Base-by-base conservation (phyloP, 2,888 invertebrate species). In the Lampropteryx suffumata region DNA sequence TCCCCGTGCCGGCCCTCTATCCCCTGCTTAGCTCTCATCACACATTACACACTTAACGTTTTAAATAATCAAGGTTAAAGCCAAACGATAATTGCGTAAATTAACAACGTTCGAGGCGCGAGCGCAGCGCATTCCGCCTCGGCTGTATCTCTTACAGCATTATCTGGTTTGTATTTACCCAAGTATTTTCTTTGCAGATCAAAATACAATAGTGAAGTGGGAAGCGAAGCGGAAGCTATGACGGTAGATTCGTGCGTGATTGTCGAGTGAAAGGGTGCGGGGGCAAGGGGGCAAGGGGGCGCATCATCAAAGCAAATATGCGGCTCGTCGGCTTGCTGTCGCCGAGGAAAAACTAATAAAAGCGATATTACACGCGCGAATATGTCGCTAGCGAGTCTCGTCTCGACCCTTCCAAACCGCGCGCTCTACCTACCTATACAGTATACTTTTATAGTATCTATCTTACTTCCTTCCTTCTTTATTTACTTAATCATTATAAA, bases 291-390 rank as follows among this genome's bases (percentile, higher is more conserved):
- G 32, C 11, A 14, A n/a, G 34, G 29, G 34, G 44, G 50, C 46
- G 64, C 50, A 33, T 57, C 74, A 65, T 76, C 79, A 79, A 80
- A 80, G 81, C 78, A 71, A 75, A 60, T 73, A 79, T 79, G 79
- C 69, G 75, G 65, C 43, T 42, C 59, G 56, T n/a, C 51, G 65
- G 65, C 64, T 70, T 71, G 72, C 71, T 76, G 84, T 82, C 84
- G 76, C 80, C 82, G 76, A 82, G 82, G 69, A 84, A 87, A 87
- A 88, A 83, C 86, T 86, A 86, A 88, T 87, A 87, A 86, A 88
- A 84, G 69, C 69, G 61, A 80, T 83, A 84, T 85, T 78, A 79
- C 75, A 74, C 75, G 76, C 75, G 69, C 73, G 66, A 67, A 75
- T 73, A 76, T 74, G 73, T 77, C 71, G 67, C 60, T 24, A 24